Evolutionary conservation across 2,888 invertebrate species (phyloP), one percentile per base, ranked within the genome.

Genomic region (Coecobrya sp.): DNA sequence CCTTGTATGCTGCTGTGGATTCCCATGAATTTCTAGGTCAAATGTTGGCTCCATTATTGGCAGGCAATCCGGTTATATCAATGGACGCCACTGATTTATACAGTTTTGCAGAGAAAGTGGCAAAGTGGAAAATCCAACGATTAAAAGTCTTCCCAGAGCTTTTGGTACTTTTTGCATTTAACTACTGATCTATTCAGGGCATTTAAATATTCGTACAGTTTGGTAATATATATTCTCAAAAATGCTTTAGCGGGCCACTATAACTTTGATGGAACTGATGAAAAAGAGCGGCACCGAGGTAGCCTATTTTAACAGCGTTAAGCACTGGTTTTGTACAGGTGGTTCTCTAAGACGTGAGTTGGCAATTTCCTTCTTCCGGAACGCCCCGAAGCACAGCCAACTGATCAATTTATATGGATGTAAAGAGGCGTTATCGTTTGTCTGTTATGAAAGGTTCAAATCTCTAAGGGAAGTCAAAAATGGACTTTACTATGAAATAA

Each of bases 351-450:
- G 86, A 68, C 36, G 68, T 0, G 68, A 65, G 22, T 42, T 86
- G 86, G 65, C 68, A 1, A n/a, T 68, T 4, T 0, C n/a, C 95
- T 99, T 98, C 96, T 98, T 98, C 95, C 96, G 97, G 55, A 97
- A 97, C 94, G 98, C 98, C 93, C 86, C 45, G 1, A 96, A 96
- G 88, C 96, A 97, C 11, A 96, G 96, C 0, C 97, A 97, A 25
- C 96, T 98, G 65, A 98, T 98, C 87, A 98, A 98, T 95, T 98
- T 98, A 95, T 98, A 98, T 95, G 98, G 98, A 0, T 98, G 98
- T 94, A 98, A 98, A 0, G 98, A 99, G 95, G 97, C 98, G 0
- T 98, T 98, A 97, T 98, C 98, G 0, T 98, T 98, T 95, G 98
- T 98, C 2, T 98, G 98, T 0, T 98, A 97, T 95, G 97, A 97